These are phyloP conservation scores for Jacana jacana DNA, from an alignment of 2,113 vertebrate species.

Conservation along the genomic window DNA sequence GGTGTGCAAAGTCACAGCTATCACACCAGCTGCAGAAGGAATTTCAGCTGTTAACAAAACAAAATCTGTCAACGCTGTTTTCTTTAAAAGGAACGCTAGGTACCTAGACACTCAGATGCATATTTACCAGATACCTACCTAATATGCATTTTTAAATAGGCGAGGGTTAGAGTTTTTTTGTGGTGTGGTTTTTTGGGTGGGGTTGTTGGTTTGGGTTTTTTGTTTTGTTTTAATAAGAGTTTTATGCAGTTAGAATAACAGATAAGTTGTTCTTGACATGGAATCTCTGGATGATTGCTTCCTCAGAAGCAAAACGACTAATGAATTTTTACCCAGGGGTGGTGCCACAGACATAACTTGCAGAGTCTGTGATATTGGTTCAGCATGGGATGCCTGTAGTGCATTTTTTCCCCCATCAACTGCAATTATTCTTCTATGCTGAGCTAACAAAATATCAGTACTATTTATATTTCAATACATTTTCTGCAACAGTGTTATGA, in stretches of 20 bases:
- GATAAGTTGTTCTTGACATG: not conserved
- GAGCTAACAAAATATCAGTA: not conserved
- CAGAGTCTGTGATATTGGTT: not conserved
- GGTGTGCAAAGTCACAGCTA: not conserved
- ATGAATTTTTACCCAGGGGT: not conserved
- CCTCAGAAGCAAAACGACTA: not conserved
- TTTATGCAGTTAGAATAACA: not conserved
- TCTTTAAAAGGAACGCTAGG: not conserved
- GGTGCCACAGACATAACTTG: not conserved
- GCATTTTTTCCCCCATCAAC: not conserved
- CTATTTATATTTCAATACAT: not conserved
- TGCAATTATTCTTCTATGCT: not conserved
- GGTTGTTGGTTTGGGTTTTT: not conserved
- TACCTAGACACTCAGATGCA: not conserved
- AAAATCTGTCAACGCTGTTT: not conserved
- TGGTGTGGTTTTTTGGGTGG: not conserved
- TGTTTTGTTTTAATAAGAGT: not conserved
- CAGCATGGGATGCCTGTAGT: not conserved
- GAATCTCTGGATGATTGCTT: not conserved
- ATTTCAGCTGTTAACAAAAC: not conserved
- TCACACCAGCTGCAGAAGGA: not conserved
- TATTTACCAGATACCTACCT: accelerated
- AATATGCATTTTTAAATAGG: not conserved
- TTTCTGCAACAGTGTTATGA: not conserved
- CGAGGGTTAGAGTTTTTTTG: not conserved